These are phyloP conservation scores for Phyllopteryx taeniolatus DNA, from an alignment of 2,113 vertebrate species.

Conservation along the genomic window DNA sequence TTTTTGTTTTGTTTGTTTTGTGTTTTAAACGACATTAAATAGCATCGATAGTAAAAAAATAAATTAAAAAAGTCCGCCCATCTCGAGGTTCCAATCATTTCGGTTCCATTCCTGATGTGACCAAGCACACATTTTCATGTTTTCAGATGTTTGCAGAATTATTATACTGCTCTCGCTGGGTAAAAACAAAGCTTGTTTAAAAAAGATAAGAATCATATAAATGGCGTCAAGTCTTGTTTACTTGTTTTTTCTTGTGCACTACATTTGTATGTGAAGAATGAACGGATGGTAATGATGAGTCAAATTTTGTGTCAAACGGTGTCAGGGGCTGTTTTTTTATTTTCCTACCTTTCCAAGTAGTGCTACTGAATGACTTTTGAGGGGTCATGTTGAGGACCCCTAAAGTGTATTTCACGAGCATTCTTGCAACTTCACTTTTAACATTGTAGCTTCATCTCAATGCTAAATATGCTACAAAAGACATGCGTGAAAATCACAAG, in stretches of 20 bases:
- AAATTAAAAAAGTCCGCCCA: background rate
- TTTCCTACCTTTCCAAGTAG: too few species aligned
- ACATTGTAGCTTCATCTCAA: background rate
- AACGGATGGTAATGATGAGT: too few species aligned
- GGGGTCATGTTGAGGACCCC: too few species aligned
- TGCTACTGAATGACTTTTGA: too few species aligned
- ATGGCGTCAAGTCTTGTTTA: too few species aligned
- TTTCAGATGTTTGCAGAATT: constrained; percentile 9
- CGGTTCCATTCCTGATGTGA: background rate
- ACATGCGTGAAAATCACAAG: background rate
- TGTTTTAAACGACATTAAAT: too few species aligned
- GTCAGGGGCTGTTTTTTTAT: too few species aligned
- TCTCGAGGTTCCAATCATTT: background rate
- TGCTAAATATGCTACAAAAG: background rate
- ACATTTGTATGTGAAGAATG: background rate
- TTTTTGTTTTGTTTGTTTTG: too few species aligned
- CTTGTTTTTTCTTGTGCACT: background rate
- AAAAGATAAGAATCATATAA: too few species aligned
- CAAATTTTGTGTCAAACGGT: background rate
- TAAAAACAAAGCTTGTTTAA: constrained; percentile 24
- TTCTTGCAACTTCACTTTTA: background rate
- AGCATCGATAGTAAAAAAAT: background rate
- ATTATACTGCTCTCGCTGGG: constrained; percentile 15
- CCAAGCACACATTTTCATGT: background rate
- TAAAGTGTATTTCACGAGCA: background rate